phyloP scores from a whole-genome alignment of 92 coral and sea anemone species.

The Parazoanthus swiftii region DNA sequence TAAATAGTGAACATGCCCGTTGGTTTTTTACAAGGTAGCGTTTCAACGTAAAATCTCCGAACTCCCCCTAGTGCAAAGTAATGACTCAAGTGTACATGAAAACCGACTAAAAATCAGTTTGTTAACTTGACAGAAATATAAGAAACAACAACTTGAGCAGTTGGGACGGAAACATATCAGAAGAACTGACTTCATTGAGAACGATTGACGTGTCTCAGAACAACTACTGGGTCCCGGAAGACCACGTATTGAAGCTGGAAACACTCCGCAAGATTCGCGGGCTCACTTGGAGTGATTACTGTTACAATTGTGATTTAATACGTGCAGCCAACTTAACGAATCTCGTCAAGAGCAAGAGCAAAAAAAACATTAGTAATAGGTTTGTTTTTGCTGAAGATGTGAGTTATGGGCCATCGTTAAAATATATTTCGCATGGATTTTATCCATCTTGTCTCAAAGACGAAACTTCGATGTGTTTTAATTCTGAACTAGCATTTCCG shows the following conservation, averaged over 20 bases:
- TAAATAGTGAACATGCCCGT: too few relatives aligned
- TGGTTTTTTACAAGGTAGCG: too few relatives aligned
- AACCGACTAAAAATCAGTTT: neutral
- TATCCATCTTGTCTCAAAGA: conserved; percentile 54
- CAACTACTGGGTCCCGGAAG: conserved; percentile 47
- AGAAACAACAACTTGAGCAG: conserved; percentile 43
- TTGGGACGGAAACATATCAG: conserved; percentile 58
- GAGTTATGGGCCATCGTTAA: conserved; percentile 26
- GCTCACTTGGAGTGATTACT: conserved; percentile 55
- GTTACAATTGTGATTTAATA: conserved; percentile 49
- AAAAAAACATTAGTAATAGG: neutral
- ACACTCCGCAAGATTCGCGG: conserved; percentile 55
- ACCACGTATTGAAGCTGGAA: conserved; percentile 46
- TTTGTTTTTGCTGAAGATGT: conserved; percentile 16
- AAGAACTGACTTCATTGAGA: conserved; percentile 36
- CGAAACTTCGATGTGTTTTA: conserved; percentile 31
- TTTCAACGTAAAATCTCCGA: too few relatives aligned
- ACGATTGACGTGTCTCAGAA: conserved; percentile 59
- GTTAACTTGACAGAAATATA: neutral
- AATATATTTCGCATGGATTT: conserved; percentile 54
- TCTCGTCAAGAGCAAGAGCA: neutral
- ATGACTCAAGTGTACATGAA: neutral
- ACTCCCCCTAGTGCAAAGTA: too few relatives aligned
- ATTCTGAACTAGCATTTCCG: conserved; percentile 25
- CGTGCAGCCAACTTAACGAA: conserved; percentile 47